Evolutionary conservation across 2,113 vertebrate species (phyloP).

Genomic region (Ammodytes marinus): DNA sequence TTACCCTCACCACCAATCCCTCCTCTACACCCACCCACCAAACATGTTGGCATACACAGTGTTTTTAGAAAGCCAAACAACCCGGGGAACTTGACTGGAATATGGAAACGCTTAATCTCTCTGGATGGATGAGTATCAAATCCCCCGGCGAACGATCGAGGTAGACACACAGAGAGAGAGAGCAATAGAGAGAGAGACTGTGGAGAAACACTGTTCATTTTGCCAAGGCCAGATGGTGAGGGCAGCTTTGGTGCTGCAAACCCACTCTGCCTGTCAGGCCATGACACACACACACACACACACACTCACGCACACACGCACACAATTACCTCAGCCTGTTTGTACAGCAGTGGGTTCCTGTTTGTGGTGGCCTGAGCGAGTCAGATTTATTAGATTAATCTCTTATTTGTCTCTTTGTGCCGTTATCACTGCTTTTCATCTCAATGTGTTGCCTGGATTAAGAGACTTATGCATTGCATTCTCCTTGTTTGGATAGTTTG

Average conservation of each 20-base stretch:
- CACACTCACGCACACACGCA: constrained; percentile 22
- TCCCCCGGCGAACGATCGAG: constrained; percentile 56
- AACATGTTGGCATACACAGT: constrained; percentile 69
- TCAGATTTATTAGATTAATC: constrained; percentile 79
- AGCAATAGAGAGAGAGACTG: constrained; percentile 32
- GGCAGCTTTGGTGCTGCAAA: constrained; percentile 79
- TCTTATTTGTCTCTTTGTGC: constrained; percentile 70
- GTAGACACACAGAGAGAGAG: constrained; percentile 42
- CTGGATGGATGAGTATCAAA: constrained; percentile 78
- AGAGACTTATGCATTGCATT: constrained; percentile 54
- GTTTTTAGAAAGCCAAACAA: constrained; percentile 82
- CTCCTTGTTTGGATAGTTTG: constrained; percentile 58
- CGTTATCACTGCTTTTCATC: constrained; percentile 74
- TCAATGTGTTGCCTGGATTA: constrained; percentile 73
- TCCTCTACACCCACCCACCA: constrained; percentile 30
- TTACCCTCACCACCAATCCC: neutral
- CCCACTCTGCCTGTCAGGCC: constrained; percentile 69
- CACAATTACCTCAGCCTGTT: constrained; percentile 73
- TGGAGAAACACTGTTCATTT: constrained; percentile 75
- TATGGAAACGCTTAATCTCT: constrained; percentile 79
- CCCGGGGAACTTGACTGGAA: constrained; percentile 73
- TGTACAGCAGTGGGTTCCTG: constrained; percentile 62
- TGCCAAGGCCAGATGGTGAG: constrained; percentile 82
- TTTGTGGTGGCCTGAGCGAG: constrained; percentile 57
- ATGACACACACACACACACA: constrained; percentile 57